Percentiles rank a stretch among this genome's conserved stretches.
These are phyloP conservation scores for Eidolon dupreanum DNA, from an alignment of 2,797 vertebrate species.

Conservation along the genomic window DNA sequence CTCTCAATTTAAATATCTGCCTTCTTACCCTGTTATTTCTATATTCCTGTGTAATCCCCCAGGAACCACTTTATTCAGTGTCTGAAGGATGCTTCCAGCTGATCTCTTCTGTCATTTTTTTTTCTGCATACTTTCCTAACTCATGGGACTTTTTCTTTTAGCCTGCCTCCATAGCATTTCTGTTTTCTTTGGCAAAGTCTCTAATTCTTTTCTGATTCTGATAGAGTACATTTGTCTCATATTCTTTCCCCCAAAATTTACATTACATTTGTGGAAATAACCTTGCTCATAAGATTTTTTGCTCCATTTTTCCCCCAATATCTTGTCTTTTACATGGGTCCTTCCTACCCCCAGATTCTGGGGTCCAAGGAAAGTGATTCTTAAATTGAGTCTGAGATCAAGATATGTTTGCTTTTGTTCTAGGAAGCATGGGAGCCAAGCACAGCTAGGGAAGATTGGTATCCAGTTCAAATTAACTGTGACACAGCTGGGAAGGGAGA, in stretches of 20 bases:
- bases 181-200: conserved; percentile 65
- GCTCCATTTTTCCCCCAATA: not conserved
- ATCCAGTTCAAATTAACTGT: conserved; percentile 33
- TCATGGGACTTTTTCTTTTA: conserved; percentile 47
- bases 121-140: conserved; percentile 53
- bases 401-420: conserved; percentile 51
- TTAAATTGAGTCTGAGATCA: conserved; percentile 48
- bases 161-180: conserved; percentile 41
- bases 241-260: not conserved
- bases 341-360: not conserved
- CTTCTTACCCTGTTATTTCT: conserved; percentile 31
- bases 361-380: conserved; percentile 4
- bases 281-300: not conserved
- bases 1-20: not conserved
- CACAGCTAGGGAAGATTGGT: conserved; percentile 24
- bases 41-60: not conserved
- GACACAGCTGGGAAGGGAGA: not conserved
- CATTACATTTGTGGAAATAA: conserved; percentile 35
- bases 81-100: conserved; percentile 10
- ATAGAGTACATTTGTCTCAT: conserved; percentile 27
- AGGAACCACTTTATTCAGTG: not conserved
- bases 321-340: not conserved
- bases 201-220: conserved; percentile 59
- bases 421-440: not conserved
- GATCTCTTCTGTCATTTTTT: conserved; percentile 48